These are phyloP conservation scores for Drosophila arizonae DNA, from an alignment of 1,140 invertebrate genomes.

Conservation along the genomic window DNA sequence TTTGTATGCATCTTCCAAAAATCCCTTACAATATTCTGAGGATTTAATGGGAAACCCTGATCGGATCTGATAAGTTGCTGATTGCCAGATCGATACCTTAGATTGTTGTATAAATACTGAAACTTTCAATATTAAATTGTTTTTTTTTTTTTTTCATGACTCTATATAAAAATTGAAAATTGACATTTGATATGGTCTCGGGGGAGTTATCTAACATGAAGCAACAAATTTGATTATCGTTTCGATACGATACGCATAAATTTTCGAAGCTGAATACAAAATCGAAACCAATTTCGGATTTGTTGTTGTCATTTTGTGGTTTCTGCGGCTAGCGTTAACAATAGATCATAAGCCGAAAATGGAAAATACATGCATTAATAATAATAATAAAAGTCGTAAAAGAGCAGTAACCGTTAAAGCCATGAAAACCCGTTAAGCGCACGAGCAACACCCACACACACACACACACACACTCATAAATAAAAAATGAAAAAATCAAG, in stretches of 20 bases:
- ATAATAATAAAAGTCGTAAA: constrained; percentile 76
- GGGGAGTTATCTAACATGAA: constrained; percentile 25
- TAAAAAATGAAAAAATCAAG: constrained; percentile 25
- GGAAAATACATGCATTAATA: constrained; percentile 74
- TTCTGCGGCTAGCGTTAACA: constrained; percentile 44
- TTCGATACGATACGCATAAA: constrained; percentile 35
- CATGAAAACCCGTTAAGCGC: constrained; percentile 76
- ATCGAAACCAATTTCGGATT: constrained; percentile 24
- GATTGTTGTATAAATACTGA: no score
- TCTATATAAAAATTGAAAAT: neutral
- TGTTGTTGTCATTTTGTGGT: constrained; percentile 11
- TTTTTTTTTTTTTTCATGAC: no score
- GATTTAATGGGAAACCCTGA: no score
- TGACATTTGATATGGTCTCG: constrained; percentile 17
- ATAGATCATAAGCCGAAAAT: constrained; percentile 69
- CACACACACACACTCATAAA: constrained; percentile 34
- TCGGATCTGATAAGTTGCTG: no score
- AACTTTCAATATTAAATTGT: no score
- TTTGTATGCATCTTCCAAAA: no score
- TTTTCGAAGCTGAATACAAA: constrained; percentile 24
- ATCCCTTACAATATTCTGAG: no score
- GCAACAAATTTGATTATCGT: constrained; percentile 37
- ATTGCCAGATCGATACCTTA: no score
- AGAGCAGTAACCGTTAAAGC: constrained; percentile 76
- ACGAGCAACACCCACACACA: constrained; percentile 70